Base-by-base conservation (phyloP, 2,113 vertebrate species). In the Indicator indicator region DNA sequence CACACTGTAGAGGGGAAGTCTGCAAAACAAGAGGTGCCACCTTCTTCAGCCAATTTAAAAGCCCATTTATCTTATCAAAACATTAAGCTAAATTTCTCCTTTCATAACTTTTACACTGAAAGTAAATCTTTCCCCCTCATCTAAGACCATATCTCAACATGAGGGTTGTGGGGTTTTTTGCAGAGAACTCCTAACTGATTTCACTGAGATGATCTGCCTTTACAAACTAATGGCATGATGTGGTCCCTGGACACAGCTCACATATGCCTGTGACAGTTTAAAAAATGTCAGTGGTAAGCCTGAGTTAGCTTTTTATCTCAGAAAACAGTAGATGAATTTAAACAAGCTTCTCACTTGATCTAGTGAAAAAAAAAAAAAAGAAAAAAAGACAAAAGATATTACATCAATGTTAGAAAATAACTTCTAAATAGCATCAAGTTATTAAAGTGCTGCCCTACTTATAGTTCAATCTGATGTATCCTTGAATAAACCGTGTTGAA, bases 221-320 rank as follows among this genome's bases (percentile, higher is more conserved):
- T 81, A 84, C 64, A 88, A 90, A 72, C 55, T 33, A 86, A 94
- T 78, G 65, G 81, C 68, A 89, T 23, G 81, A 95, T 94, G 86
- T 11, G 27, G 82, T 89, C 84, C 89, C 93, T 91, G 85, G 72
- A 93, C 58, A 62, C 2, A 0, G 76, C 76, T 94, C 80, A 82
- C 84, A 95, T 79, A 88, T 65, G 80, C 44, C 80, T 91, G 65
- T 30, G 73, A 86, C 69, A 81, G 79, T 93, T 94, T 93, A 32
- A 95, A 63, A 96, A 91, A 95, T 81, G 76, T 93, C 93, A 95
- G 62, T 82, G 83, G 83, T 86, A 93, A 94, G 88, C 48, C 69
- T 75, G 48, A 89, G 76, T 58, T 90, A 94, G 73, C 72, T 91
- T 94, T 93, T 70, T 83, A 85, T 82, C 73, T 93, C 54, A 72